Percentiles rank a stretch among this genome's conserved stretches.
These are phyloP conservation scores for Drosophila quadrilineata DNA, from an alignment of 1,140 invertebrate species.

Conservation along the genomic window DNA sequence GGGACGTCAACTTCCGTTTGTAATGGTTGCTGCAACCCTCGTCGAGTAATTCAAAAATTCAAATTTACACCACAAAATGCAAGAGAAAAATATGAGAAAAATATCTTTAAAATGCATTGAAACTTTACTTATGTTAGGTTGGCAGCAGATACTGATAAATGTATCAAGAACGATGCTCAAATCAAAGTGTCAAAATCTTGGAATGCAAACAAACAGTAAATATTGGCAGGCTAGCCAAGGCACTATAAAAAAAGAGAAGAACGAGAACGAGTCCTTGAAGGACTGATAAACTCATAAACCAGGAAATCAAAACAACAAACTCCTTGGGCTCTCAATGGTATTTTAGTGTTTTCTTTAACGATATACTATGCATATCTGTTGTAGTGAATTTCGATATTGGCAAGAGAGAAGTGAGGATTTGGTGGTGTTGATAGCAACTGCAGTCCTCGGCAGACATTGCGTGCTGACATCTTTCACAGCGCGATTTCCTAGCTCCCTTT, in stretches of 20 bases:
- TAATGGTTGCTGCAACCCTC: conserved; percentile 20
- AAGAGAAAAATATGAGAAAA: not conserved
- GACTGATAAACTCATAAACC: too few species aligned
- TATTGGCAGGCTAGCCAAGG: conserved; percentile 62
- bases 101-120: conserved; percentile 35
- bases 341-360: not conserved
- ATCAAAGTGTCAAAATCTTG: conserved; percentile 59
- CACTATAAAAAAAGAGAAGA: conserved; percentile 42
- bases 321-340: conserved; percentile 47
- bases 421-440: conserved; percentile 22
- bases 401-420: not conserved
- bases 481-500: conserved; percentile 44
- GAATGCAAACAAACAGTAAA: conserved; percentile 62
- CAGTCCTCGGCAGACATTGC: conserved; percentile 65
- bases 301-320: conserved; percentile 33
- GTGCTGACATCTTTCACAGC: conserved; percentile 67
- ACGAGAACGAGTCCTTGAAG: too few species aligned
- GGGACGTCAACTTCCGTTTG: conserved; percentile 56
- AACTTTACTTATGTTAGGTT: conserved; percentile 51
- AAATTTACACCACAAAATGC: not conserved
- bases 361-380: not conserved
- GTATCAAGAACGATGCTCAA: conserved; percentile 65
- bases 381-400: not conserved
- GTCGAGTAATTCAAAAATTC: conserved; percentile 23
- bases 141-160: conserved; percentile 62